Percentiles rank a stretch among this genome's conserved stretches.
phyloP scores from a whole-genome alignment of 1,140 invertebrate genomes.

The Chironomus striatipennis region DNA sequence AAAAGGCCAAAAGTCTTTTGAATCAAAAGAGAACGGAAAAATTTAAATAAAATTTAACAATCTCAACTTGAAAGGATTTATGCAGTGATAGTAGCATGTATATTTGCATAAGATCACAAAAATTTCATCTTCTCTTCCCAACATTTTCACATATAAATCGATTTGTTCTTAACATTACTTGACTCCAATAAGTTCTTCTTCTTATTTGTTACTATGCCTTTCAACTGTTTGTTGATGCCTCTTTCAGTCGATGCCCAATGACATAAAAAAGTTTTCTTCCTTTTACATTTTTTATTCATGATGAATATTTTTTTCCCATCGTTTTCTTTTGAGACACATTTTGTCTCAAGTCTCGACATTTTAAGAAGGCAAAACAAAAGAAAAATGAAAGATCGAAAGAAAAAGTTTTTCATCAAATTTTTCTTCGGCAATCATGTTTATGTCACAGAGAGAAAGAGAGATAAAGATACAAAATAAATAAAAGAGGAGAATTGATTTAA shows the following conservation, averaged over 20 bases:
- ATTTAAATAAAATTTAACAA: too few species aligned
- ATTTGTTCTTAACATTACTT: not conserved
- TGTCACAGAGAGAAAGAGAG: not conserved
- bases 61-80: too few species aligned
- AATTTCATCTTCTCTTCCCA: not conserved
- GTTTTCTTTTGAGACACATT: not conserved
- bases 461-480: not conserved
- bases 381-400: not conserved
- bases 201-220: not conserved
- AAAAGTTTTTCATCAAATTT: too few species aligned
- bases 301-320: not conserved
- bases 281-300: constrained; percentile 3
- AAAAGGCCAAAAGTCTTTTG: too few species aligned
- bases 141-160: not conserved
- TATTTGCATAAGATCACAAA: not conserved
- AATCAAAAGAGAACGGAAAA: too few species aligned
- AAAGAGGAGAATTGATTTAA: constrained; percentile 1
- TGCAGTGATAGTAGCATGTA: not conserved
- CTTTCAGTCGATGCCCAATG: not conserved
- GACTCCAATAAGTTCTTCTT: not conserved
- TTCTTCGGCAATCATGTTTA: not conserved
- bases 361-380: not conserved
- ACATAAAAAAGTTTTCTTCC: not conserved
- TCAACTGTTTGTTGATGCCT: not conserved
- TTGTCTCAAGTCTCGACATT: not conserved